Conservation (phyloP, 2,888 invertebrate genomes). For the Eupithecia exiguata region DNA sequence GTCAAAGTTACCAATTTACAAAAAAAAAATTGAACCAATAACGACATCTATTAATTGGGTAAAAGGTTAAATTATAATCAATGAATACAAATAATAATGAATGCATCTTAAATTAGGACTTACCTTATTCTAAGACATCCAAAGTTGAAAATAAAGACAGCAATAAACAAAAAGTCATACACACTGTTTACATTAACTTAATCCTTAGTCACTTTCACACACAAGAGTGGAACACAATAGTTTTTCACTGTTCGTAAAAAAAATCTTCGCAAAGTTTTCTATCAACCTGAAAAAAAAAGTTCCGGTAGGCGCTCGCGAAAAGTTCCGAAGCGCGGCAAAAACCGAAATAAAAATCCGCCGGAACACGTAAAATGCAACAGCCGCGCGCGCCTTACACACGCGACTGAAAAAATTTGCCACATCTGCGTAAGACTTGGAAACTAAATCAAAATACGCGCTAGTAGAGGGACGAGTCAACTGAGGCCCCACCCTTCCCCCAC, state of each 20-base stretch:
- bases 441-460: constrained; percentile 84
- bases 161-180: constrained; percentile 51
- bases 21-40: too few species aligned
- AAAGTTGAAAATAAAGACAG: constrained; percentile 61
- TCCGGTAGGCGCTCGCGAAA: constrained; percentile 50
- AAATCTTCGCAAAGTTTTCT: constrained; percentile 50
- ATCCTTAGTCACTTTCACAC: constrained; percentile 64
- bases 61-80: too few species aligned
- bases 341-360: constrained; percentile 55
- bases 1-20: too few species aligned
- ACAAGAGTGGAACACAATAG: constrained; percentile 48
- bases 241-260: constrained; percentile 52
- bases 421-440: constrained; percentile 83
- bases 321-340: constrained; percentile 64
- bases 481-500: constrained; percentile 82
- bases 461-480: constrained; percentile 80
- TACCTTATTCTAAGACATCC: constrained; percentile 79
- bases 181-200: constrained; percentile 54
- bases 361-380: constrained; percentile 65
- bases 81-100: not conserved
- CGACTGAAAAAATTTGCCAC: constrained; percentile 83
- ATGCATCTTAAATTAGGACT: constrained; percentile 44
- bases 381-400: constrained; percentile 79
- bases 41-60: too few species aligned
- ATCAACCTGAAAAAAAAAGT: constrained; percentile 63